Percentiles rank a stretch among this genome's conserved stretches.
These are phyloP conservation scores for Ferrisia virgata DNA, from an alignment of 2,888 invertebrate genomes.

Conservation along the genomic window DNA sequence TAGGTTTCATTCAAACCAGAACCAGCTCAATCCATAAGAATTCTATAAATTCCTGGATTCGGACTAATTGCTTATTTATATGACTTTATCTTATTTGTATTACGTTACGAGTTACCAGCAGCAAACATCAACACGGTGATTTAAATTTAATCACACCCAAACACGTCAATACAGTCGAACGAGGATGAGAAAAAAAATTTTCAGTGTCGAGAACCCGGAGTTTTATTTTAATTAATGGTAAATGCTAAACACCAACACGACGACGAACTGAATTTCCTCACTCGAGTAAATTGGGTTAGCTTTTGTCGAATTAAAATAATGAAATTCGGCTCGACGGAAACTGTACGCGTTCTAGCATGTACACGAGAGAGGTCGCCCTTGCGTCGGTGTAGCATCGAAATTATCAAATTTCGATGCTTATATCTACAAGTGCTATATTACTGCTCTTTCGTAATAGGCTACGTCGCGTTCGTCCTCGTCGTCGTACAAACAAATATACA, in stretches of 20 bases:
- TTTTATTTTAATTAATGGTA: slow-evolving; percentile 16
- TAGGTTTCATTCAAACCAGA: too few species aligned
- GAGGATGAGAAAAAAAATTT: neutral
- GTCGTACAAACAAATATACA: too few species aligned
- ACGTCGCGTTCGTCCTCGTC: neutral
- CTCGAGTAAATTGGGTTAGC: slow-evolving; percentile 17
- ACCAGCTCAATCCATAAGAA: too few species aligned
- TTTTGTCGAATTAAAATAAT: slow-evolving; percentile 27
- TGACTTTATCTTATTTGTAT: neutral
- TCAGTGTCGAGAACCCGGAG: neutral
- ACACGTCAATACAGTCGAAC: neutral
- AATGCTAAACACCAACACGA: neutral
- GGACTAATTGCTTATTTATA: too few species aligned
- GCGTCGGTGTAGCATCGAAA: neutral
- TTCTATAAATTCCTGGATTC: too few species aligned
- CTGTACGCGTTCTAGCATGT: neutral
- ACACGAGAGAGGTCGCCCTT: neutral
- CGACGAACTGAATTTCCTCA: neutral
- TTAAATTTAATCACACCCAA: neutral
- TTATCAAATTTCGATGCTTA: neutral
- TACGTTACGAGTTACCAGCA: too few species aligned
- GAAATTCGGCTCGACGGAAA: neutral
- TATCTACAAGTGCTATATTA: too few species aligned
- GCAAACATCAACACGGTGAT: neutral
- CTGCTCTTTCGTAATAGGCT: too few species aligned